phyloP scores from a whole-genome alignment of 2,888 invertebrate genomes.

The Cylindroiulus punctatus region DNA sequence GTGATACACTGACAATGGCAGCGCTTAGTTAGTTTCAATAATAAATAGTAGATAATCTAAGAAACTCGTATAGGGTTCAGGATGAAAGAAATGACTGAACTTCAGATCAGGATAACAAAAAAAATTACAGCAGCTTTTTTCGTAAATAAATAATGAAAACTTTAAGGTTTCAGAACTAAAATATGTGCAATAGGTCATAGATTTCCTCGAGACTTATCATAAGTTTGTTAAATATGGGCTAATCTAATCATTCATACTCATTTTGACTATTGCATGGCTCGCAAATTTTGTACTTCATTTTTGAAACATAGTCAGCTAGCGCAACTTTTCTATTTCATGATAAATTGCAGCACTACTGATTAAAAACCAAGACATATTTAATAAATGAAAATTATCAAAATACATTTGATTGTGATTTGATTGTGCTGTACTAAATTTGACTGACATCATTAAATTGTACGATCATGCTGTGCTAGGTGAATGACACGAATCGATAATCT shows the following conservation, averaged over 20 bases:
- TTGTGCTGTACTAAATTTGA: no score
- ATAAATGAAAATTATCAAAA: no score
- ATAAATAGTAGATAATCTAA: background rate
- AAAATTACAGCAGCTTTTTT: background rate
- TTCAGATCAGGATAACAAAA: background rate
- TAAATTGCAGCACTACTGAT: no score
- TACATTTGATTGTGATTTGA: no score
- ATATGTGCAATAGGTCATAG: background rate
- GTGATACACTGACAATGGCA: no score
- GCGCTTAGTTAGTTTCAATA: no score
- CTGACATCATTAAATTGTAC: no score
- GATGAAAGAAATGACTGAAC: background rate
- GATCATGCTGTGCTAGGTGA: no score
- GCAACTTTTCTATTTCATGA: no score
- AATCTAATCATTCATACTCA: slow-evolving; percentile 36
- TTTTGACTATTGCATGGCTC: slow-evolving; percentile 15
- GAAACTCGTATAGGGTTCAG: background rate
- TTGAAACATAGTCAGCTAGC: background rate
- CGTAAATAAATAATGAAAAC: background rate
- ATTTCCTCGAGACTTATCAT: background rate
- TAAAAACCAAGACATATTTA: no score
- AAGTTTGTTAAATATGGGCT: background rate
- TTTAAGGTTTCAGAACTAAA: background rate
- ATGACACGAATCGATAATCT: no score
- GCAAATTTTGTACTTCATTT: background rate